These are phyloP conservation scores for Stomatorhinus walkeri DNA, from an alignment of 2,797 vertebrate species.

Conservation along the genomic window DNA sequence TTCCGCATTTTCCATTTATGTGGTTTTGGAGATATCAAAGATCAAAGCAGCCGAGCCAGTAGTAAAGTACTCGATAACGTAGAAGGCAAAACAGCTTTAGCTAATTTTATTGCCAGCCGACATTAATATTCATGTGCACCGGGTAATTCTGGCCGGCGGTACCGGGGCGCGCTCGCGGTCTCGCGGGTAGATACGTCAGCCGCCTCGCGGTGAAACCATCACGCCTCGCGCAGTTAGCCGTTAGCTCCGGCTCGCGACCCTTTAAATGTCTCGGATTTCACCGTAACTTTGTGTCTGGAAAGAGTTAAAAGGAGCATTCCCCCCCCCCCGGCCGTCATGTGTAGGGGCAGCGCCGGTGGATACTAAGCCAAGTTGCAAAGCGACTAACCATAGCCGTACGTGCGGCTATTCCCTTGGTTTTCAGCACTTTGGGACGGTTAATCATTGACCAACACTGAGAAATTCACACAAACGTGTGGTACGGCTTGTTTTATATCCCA, in stretches of 20 bases:
- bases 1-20: neutral
- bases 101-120: neutral
- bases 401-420: neutral
- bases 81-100: neutral
- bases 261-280: neutral
- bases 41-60: neutral
- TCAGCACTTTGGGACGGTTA: neutral
- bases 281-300: neutral
- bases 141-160: neutral
- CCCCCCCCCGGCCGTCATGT: neutral
- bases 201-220: neutral
- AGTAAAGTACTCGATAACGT: neutral
- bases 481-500: neutral
- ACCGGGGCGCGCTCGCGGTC: neutral
- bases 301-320: neutral
- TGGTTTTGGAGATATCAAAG: neutral
- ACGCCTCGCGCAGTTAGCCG: neutral
- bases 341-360: neutral
- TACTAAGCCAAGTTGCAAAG: neutral
- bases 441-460: neutral
- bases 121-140: neutral
- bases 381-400: neutral
- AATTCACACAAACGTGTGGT: neutral
- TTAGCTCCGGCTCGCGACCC: neutral
- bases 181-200: neutral